phyloP scores from a whole-genome alignment of 2,888 invertebrate species.

The Melinaea menophilus region DNA sequence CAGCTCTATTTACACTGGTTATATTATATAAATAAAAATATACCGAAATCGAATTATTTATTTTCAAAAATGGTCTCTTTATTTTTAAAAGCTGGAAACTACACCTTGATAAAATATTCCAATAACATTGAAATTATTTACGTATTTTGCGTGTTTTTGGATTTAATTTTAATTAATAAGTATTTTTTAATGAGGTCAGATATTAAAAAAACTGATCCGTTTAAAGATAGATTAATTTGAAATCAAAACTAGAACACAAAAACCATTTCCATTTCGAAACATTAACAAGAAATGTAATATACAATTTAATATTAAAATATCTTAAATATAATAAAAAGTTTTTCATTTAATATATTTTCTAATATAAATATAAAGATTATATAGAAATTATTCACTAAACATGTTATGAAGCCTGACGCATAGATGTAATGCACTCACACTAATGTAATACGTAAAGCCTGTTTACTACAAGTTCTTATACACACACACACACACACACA shows the following conservation, averaged over 20 bases:
- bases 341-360: not conserved
- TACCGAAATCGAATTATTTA: not conserved
- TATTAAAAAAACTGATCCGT: slow-evolving; percentile 14
- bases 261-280: no score
- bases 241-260: not conserved
- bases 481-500: slow-evolving; percentile 13
- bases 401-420: slow-evolving; percentile 55
- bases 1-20: not conserved
- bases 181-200: slow-evolving; percentile 36
- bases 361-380: not conserved
- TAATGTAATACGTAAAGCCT: slow-evolving; percentile 37
- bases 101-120: not conserved
- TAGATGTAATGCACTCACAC: slow-evolving; percentile 35
- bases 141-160: not conserved
- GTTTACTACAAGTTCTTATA: slow-evolving; percentile 28
- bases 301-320: no score
- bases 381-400: slow-evolving; percentile 69
- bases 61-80: not conserved
- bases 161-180: slow-evolving; percentile 13
- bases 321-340: no score
- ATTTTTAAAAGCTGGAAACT: not conserved
- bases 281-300: no score
- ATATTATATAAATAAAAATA: no score
- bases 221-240: slow-evolving; percentile 33
- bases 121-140: not conserved